phyloP scores from a whole-genome alignment of 2,797 vertebrate species.

The Apodemus agrarius region DNA sequence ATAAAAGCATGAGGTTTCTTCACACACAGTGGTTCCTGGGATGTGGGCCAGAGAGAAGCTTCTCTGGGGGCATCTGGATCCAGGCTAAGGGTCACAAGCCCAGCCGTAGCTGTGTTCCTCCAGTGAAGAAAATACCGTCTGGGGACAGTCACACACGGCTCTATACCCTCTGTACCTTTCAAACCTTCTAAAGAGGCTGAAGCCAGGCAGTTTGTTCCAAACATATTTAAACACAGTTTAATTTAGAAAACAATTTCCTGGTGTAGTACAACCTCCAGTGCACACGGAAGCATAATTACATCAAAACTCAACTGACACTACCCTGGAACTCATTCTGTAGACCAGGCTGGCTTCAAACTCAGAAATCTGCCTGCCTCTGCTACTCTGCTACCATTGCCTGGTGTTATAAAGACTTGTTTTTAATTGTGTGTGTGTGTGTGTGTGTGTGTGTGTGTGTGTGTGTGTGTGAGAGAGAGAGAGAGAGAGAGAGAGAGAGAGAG shows the following conservation, averaged over 20 bases:
- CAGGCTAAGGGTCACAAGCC: rapidly evolving
- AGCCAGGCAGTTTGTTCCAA: background rate
- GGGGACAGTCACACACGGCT: background rate
- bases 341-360: background rate
- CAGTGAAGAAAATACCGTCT: background rate
- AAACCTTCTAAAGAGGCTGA: background rate
- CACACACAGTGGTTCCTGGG: background rate
- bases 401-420: background rate
- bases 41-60: background rate
- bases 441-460: background rate
- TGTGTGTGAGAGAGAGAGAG: too few species aligned
- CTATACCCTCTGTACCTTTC: background rate
- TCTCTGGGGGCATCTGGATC: background rate
- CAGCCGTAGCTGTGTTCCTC: background rate
- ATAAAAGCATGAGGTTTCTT: background rate
- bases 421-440: background rate
- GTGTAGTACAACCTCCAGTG: background rate
- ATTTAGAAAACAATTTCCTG: background rate
- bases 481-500: too few species aligned
- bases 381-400: background rate
- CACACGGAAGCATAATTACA: background rate
- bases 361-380: background rate
- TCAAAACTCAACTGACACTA: background rate
- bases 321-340: background rate
- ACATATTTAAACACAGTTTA: background rate